Conservation (phyloP, 2,888 invertebrate genomes). For the Oxytorus armatus region DNA sequence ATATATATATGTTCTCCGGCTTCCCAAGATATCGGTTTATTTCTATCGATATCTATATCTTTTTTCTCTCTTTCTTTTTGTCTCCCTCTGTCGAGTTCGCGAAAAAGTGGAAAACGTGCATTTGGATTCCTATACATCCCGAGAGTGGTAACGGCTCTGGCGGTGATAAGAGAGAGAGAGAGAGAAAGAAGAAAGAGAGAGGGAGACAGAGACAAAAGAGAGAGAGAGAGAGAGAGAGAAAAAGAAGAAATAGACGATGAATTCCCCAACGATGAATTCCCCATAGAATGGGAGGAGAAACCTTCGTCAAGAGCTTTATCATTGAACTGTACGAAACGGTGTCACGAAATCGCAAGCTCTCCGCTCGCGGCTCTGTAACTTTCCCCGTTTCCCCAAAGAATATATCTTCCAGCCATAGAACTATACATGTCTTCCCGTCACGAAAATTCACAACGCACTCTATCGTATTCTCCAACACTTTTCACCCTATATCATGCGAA, state of each 20-base stretch:
- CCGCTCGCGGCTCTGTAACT: conserved; percentile 20
- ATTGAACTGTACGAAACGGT: conserved; percentile 61
- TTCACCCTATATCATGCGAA: not conserved
- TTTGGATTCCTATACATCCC: conserved; percentile 19
- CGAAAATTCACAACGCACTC: not conserved
- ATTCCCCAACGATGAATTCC: conserved; percentile 64
- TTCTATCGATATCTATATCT: conserved; percentile 20
- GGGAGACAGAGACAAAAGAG: conserved; percentile 7
- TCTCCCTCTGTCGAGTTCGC: conserved; percentile 1
- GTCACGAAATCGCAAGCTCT: conserved; percentile 27
- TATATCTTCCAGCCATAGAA: conserved; percentile 8
- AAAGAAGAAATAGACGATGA: no score
- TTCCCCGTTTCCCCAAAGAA: conserved; percentile 6
- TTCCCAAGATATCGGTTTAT: conserved; percentile 26
- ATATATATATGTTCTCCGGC: conserved; percentile 24
- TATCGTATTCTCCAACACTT: not conserved
- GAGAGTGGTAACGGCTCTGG: conserved; percentile 8
- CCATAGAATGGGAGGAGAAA: conserved; percentile 60
- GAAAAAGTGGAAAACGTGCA: conserved; percentile 40
- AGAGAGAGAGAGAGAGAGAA: conserved; percentile 2
- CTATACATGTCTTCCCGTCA: not conserved
- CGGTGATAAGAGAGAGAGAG: not conserved
- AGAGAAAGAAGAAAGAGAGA: not conserved
- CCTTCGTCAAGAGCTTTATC: conserved; percentile 73
- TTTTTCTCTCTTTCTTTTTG: no score